A percentile compares a stretch with the other conserved stretches of the same genome.
These are phyloP conservation scores for Ceuthmochares aereus DNA, from an alignment of 2,113 vertebrate genomes.

Conservation along the genomic window DNA sequence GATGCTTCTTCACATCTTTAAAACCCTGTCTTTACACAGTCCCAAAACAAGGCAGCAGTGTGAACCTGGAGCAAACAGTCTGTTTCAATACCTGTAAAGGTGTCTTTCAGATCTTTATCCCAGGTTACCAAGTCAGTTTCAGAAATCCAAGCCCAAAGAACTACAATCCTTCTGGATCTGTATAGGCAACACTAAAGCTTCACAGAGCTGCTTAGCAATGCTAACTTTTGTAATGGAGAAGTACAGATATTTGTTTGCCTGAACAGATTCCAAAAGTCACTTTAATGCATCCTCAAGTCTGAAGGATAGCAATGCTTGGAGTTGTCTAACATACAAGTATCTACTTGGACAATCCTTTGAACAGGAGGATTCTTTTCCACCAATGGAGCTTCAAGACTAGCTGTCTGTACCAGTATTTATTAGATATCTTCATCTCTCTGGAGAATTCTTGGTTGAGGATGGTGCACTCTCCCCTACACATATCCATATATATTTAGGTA, in stretches of 20 bases:
- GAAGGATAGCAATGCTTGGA: background rate
- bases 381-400: background rate
- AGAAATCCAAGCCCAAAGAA: background rate
- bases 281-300: background rate
- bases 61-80: background rate
- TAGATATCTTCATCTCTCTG: accelerated
- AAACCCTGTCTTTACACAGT: background rate
- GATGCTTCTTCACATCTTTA: background rate
- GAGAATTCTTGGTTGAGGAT: background rate
- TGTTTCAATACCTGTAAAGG: background rate
- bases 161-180: background rate
- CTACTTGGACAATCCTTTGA: background rate
- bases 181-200: background rate
- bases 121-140: background rate
- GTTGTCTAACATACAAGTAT: background rate
- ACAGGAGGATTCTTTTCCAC: background rate
- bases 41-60: background rate
- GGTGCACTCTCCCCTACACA: background rate
- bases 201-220: background rate
- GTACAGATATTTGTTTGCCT: background rate
- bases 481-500: background rate
- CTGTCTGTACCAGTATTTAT: background rate
- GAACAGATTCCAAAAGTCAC: background rate
- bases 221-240: background rate
- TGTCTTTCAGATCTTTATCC: background rate